phyloP scores from a whole-genome alignment of 2,797 vertebrate species.

The Xenopus petersii region DNA sequence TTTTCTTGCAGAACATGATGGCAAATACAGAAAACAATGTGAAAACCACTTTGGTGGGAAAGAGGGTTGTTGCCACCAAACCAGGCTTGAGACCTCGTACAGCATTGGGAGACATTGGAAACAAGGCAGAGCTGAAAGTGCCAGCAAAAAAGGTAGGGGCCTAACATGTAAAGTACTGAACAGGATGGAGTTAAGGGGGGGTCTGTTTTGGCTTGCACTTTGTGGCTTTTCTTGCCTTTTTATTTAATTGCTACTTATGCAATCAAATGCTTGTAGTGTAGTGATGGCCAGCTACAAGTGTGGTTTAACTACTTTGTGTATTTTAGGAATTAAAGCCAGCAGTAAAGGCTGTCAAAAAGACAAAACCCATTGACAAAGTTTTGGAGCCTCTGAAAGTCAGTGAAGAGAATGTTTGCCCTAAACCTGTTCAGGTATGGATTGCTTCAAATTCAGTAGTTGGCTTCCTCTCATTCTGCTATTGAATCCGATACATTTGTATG shows the following conservation, averaged over 20 bases:
- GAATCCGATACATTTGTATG: too few species aligned
- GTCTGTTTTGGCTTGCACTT: too few species aligned
- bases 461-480: too few species aligned
- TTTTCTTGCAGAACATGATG: conserved; percentile 63
- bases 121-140: conserved; percentile 51
- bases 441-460: too few species aligned
- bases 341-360: conserved; percentile 50
- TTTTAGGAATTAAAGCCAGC: conserved; percentile 34
- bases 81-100: conserved; percentile 60
- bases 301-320: background rate
- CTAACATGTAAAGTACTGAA: too few species aligned
- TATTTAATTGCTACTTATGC: background rate
- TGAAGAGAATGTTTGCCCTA: conserved; percentile 23
- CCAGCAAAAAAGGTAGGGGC: conserved; percentile 64
- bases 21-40: conserved; percentile 58
- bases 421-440: conserved; percentile 48
- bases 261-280: background rate
- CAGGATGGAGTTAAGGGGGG: too few species aligned
- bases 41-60: conserved; percentile 55
- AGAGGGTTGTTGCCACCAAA: conserved; percentile 58
- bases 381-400: conserved; percentile 29
- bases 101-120: conserved; percentile 74
- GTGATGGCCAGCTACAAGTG: background rate
- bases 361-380: conserved; percentile 51
- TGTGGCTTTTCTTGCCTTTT: background rate